Percentiles rank a stretch among this genome's conserved stretches.
Conservation (phyloP, 2,113 vertebrate genomes). For the Gila orcuttii region DNA sequence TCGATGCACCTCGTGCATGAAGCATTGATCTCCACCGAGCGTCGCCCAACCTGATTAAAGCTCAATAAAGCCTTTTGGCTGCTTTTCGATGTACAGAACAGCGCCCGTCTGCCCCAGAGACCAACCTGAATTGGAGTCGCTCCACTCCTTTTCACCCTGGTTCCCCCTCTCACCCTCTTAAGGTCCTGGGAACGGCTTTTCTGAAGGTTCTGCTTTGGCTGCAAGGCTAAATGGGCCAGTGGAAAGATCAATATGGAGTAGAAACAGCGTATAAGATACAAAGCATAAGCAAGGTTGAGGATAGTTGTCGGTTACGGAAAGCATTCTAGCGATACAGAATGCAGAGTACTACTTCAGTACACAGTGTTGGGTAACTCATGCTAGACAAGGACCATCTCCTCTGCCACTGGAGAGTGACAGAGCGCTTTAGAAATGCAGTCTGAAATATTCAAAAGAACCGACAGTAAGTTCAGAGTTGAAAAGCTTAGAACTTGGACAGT, state of each 20-base stretch:
- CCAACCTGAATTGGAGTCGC: constrained; percentile 57
- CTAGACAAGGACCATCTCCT: constrained; percentile 57
- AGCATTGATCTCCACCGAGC: constrained; percentile 74
- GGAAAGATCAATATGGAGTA: constrained; percentile 67
- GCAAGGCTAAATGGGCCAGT: constrained; percentile 71
- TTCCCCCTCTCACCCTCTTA: constrained; percentile 35
- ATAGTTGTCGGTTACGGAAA: not conserved
- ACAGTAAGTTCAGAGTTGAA: constrained; percentile 60
- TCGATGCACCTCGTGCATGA: constrained; percentile 74
- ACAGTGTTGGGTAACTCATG: constrained; percentile 43
- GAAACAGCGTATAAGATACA: constrained; percentile 64
- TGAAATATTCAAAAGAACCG: constrained; percentile 71
- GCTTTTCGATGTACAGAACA: constrained; percentile 54
- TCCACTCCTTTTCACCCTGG: not conserved
- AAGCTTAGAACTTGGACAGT: constrained; percentile 45
- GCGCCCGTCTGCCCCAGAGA: constrained; percentile 63
- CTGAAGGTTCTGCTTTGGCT: constrained; percentile 59
- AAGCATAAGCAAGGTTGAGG: constrained; percentile 53
- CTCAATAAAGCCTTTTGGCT: constrained; percentile 71
- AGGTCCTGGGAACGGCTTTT: constrained; percentile 53
- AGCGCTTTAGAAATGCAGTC: constrained; percentile 66
- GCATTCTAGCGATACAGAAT: not conserved
- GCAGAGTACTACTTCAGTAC: not conserved
- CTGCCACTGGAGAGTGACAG: constrained; percentile 62
- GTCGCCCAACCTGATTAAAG: constrained; percentile 76